Percentiles rank a stretch among this genome's conserved stretches.
These are phyloP conservation scores for Holocentrus rufus DNA, from an alignment of 2,797 vertebrate genomes.

Conservation along the genomic window DNA sequence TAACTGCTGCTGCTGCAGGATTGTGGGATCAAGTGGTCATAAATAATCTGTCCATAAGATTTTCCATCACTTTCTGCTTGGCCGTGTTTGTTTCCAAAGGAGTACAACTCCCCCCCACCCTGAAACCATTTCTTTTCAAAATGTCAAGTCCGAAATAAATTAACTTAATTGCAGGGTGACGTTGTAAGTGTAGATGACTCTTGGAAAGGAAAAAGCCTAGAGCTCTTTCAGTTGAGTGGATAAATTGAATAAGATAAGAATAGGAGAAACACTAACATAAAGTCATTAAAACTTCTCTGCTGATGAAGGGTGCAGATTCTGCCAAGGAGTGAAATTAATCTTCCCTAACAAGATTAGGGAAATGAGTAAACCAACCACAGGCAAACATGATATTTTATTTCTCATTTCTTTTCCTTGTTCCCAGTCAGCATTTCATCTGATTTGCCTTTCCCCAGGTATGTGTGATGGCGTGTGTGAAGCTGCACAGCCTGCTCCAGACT, in stretches of 20 bases:
- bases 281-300: too few species aligned
- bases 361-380: too few species aligned
- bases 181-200: neutral
- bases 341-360: too few species aligned
- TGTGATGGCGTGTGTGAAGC: constrained; percentile 91
- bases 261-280: neutral
- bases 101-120: constrained; percentile 1
- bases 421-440: neutral
- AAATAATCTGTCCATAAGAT: constrained; percentile 41
- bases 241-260: neutral
- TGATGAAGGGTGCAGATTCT: too few species aligned
- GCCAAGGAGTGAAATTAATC: too few species aligned
- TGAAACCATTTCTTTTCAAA: constrained; percentile 34
- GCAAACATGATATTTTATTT: too few species aligned
- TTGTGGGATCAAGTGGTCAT: constrained; percentile 46
- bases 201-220: neutral
- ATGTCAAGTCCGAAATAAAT: constrained; percentile 38
- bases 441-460: constrained; percentile 82
- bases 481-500: constrained; percentile 94
- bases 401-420: too few species aligned
- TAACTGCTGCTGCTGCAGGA: constrained; percentile 33
- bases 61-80: constrained; percentile 35
- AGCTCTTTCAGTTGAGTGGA: neutral
- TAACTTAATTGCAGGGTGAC: constrained; percentile 13
- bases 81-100: constrained; percentile 26